phyloP scores from a whole-genome alignment of 1,140 invertebrate genomes.

The Carposina sasakii region DNA sequence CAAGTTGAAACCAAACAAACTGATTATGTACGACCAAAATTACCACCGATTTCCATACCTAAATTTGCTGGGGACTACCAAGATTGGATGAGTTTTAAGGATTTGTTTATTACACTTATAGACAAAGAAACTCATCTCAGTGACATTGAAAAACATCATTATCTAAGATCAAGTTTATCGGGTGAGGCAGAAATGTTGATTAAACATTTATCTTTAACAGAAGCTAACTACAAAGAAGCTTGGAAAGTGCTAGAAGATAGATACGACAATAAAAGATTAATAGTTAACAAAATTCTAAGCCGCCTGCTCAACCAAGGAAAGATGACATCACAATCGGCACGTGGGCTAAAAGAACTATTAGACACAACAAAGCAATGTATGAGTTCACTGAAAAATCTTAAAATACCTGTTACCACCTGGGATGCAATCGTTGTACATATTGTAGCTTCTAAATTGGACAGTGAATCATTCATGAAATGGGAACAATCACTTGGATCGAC shows the following conservation, averaged over 20 bases:
- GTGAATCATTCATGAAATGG: constrained; percentile 20
- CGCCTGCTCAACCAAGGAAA: constrained; percentile 22
- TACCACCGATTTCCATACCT: constrained; percentile 10
- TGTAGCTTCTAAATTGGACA: constrained; percentile 20
- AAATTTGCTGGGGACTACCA: constrained; percentile 10
- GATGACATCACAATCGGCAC: constrained; percentile 16
- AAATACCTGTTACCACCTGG: constrained; percentile 18
- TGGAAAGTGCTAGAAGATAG: constrained; percentile 15
- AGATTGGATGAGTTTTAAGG: constrained; percentile 14
- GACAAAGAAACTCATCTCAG: constrained; percentile 3
- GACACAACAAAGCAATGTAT: constrained; percentile 22
- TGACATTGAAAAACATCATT: constrained; percentile 21
- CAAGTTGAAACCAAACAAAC: neutral
- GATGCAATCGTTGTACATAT: constrained; percentile 16
- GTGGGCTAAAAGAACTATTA: no score
- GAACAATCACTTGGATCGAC: constrained; percentile 17
- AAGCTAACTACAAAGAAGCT: constrained; percentile 20
- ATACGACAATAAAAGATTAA: constrained; percentile 21
- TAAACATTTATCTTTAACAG: constrained; percentile 13
- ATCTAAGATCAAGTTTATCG: constrained; percentile 17
- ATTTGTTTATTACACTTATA: constrained; percentile 12
- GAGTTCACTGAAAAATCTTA: constrained; percentile 15
- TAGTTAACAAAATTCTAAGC: constrained; percentile 13
- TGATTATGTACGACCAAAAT: neutral
- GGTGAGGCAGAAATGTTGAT: constrained; percentile 19